Evolutionary conservation across 2,888 invertebrate species (phyloP), one percentile per base, ranked within the genome.

Genomic region (Andrena haemorrhoa): DNA sequence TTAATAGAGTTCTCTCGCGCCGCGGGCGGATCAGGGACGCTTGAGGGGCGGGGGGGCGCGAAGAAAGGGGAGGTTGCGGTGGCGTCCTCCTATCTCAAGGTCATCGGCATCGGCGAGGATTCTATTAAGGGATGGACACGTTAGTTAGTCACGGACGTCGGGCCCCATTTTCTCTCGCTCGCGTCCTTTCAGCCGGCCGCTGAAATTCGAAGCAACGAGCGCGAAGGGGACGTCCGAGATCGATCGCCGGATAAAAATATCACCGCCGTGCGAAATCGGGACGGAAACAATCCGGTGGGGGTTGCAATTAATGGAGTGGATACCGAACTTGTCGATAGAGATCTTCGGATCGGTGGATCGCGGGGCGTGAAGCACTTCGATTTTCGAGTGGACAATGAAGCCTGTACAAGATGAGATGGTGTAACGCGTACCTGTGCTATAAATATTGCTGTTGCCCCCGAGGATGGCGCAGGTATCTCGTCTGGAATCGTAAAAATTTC

Each of bases 81-180:
- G 51, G 41, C 41, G 68, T 60, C 26, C 41, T 29, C 63, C 63
- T 85, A 83, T 88, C 82, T 61, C 82, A 80, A 82, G 83, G 83
- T 77, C 83, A 85, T 85, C 88, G 75, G 53, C 64, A 71, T 82
- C 79, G 41, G 74, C 72, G 72, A 72, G 78, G 58, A 63, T 74
- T 74, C 75, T 70, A 47, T 78, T 73, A 73, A 75, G 84, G 84
- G 81, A 83, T 77, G 86, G 78, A 83, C 64, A 73, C 64, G 76
- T 74, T 83, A 69, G 71, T 78, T 71, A 65, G 73, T 66, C 70
- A 58, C 31, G 73, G 63, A 31, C 68, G 49, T 60, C 47, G 69
- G 47, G 70, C 60, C 53, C 84, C n/a, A 56, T 65, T 61, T 73
- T 71, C 31, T 12, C 3, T 31, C 29, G 1, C 12, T 12, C n/a